These are phyloP conservation scores for Lucinisca nassula DNA, from an alignment of 2,888 invertebrate genomes.

Conservation along the genomic window DNA sequence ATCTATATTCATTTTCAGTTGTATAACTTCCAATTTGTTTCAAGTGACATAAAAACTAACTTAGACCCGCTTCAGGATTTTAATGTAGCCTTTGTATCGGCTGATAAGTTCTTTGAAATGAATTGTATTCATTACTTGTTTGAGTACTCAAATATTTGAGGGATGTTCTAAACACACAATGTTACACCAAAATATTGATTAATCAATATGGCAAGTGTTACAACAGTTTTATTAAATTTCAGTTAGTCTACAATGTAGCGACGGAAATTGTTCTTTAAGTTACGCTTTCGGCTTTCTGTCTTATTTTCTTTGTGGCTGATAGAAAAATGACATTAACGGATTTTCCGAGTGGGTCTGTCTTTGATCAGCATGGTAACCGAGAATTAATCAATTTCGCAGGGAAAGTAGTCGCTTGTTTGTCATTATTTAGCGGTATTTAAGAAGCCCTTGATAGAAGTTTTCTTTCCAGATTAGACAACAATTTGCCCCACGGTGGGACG, in stretches of 20 bases:
- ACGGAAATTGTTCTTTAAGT: slow-evolving; percentile 17
- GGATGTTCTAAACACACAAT: neutral
- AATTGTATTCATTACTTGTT: slow-evolving; percentile 11
- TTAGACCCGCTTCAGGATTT: neutral
- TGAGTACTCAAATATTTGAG: slow-evolving; percentile 6
- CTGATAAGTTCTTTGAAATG: neutral
- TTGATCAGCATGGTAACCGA: neutral
- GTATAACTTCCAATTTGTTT: too few relatives aligned
- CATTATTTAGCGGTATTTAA: slow-evolving; percentile 5
- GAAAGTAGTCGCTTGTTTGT: neutral
- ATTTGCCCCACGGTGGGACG: neutral
- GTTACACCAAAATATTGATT: neutral
- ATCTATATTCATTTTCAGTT: too few relatives aligned
- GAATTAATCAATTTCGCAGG: neutral
- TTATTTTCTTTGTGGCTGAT: neutral
- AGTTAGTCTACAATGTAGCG: neutral
- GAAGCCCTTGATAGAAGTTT: neutral
- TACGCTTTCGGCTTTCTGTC: neutral
- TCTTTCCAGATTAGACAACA: neutral
- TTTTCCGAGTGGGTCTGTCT: neutral
- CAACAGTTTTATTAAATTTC: slow-evolving; percentile 9
- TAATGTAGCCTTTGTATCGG: neutral
- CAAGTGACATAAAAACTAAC: neutral
- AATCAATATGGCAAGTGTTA: slow-evolving; percentile 8
- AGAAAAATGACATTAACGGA: neutral